phyloP scores from a whole-genome alignment of 2,888 invertebrate species.

The Nipponacmea schrenckii region DNA sequence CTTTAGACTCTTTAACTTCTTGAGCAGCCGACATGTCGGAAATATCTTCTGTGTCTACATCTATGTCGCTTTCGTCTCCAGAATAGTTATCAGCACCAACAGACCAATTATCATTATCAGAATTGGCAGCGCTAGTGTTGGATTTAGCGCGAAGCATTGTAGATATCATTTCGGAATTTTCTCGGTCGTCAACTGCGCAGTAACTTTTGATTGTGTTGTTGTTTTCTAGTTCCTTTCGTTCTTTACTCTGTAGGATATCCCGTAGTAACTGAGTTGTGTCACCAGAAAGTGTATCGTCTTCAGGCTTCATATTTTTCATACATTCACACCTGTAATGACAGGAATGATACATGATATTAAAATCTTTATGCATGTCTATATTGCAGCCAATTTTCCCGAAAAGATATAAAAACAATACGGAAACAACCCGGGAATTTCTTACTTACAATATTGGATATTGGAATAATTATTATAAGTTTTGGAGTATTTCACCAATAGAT shows the following conservation, averaged over 20 bases:
- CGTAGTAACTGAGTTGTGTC: constrained; percentile 79
- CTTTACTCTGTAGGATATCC: constrained; percentile 86
- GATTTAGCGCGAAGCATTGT: constrained; percentile 26
- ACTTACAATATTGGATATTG: too few relatives aligned
- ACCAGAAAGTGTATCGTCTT: constrained; percentile 20
- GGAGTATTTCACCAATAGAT: too few relatives aligned
- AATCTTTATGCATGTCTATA: not conserved
- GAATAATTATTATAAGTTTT: too few relatives aligned
- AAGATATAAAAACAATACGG: not conserved
- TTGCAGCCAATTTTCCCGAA: not conserved
- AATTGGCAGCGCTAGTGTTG: constrained; percentile 25
- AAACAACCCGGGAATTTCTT: too few relatives aligned
- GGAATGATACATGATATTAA: not conserved
- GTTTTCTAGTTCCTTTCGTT: constrained; percentile 61
- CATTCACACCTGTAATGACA: constrained; percentile 12
- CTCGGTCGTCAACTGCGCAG: not conserved
- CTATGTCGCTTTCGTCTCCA: constrained; percentile 45
- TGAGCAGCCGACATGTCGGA: not conserved
- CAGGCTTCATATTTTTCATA: constrained; percentile 24
- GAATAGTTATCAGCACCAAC: constrained; percentile 40
- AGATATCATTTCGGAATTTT: constrained; percentile 23
- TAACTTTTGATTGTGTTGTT: constrained; percentile 29
- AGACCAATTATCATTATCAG: constrained; percentile 38
- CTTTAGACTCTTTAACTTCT: constrained; percentile 22
- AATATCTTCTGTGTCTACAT: constrained; percentile 35